Conservation (phyloP, 2,113 vertebrate species). For the Echinops telfairi region DNA sequence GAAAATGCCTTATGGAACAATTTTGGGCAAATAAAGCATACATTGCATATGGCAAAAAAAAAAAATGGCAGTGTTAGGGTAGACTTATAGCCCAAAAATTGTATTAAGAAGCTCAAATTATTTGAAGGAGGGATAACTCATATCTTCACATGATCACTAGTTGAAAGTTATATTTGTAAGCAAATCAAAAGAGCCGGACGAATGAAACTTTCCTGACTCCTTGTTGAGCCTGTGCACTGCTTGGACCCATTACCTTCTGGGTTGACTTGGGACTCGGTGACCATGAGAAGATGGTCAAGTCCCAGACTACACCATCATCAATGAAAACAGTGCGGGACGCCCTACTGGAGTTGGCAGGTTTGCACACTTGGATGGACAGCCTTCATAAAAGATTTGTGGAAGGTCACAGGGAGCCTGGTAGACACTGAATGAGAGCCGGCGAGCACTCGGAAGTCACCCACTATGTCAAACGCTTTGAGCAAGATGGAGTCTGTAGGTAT, state of each 20-base stretch:
- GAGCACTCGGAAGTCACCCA: background rate
- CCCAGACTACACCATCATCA: background rate
- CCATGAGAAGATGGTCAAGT: constrained; percentile 46
- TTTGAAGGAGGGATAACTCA: constrained; percentile 54
- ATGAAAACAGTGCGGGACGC: constrained; percentile 1
- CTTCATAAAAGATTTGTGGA: constrained; percentile 28
- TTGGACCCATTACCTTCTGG: background rate
- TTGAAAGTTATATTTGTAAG: constrained; percentile 60
- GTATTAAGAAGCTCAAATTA: constrained; percentile 43
- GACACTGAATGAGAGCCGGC: background rate
- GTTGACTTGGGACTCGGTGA: constrained; percentile 35
- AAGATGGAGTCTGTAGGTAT: background rate
- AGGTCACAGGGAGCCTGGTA: constrained; percentile 4
- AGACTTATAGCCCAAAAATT: constrained; percentile 33
- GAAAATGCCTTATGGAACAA: constrained; percentile 6
- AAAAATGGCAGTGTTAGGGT: constrained; percentile 20
- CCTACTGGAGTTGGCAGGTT: background rate
- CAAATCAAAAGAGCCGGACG: constrained; percentile 3
- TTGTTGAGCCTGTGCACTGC: background rate
- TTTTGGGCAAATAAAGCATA: background rate
- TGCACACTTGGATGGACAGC: background rate
- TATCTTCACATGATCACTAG: constrained; percentile 43
- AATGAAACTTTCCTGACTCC: constrained; percentile 32
- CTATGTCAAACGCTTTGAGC: background rate
- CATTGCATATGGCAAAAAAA: background rate